Evolutionary conservation across 2,113 vertebrate genomes (phyloP).

Genomic region (Leptocoma aspasia): DNA sequence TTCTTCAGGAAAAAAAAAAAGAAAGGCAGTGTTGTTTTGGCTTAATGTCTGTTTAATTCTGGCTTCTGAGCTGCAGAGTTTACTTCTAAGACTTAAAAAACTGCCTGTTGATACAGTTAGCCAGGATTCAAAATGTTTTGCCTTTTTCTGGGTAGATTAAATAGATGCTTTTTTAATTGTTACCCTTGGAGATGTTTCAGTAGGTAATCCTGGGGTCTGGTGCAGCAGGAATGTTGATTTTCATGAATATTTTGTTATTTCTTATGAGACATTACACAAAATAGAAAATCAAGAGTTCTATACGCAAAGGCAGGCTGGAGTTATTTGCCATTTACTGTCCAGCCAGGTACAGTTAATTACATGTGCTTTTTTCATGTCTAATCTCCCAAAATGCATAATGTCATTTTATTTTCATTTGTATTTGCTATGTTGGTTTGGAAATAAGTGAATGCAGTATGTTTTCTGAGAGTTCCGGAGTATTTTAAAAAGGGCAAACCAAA

Average conservation of each 20-base stretch:
- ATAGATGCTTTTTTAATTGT: neutral
- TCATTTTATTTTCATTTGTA: constrained; percentile 42
- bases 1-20: neutral
- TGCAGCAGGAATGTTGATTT: neutral
- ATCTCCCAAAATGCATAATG: neutral
- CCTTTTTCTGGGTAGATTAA: neutral
- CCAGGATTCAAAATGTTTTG: neutral
- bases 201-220: neutral
- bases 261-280: neutral
- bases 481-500: constrained; percentile 49
- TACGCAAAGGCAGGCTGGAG: neutral
- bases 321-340: neutral
- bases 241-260: neutral
- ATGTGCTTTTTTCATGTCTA: neutral
- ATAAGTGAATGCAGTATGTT: constrained; percentile 11
- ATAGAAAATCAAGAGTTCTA: neutral
- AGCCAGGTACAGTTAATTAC: neutral
- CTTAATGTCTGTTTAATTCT: neutral
- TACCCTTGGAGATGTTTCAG: neutral
- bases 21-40: neutral
- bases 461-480: neutral
- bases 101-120: neutral
- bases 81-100: neutral
- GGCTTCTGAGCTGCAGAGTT: neutral
- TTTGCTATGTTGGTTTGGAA: neutral